Base-by-base conservation (phyloP, 2,797 vertebrate genomes). In the Botia almorhae region DNA sequence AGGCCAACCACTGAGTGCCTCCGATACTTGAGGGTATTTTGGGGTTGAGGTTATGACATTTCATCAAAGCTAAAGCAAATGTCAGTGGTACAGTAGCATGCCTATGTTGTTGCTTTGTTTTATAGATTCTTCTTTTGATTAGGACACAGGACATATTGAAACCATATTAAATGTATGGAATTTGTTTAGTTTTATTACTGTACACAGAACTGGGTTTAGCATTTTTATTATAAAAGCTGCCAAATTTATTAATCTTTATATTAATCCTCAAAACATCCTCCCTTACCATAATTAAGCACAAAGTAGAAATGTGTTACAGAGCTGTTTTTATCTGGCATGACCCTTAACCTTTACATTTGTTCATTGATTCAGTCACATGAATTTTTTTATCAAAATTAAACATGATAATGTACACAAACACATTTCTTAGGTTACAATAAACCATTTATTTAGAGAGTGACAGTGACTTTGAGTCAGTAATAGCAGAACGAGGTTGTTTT, bases 81-180 rank as follows among this genome's bases (percentile, higher is more conserved):
- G 81, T 80, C 76, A 81, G 71, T 85, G 78, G 78, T 46, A 46
- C 43, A 46, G 43, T 84, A 85, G 88, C 83, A 87, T 87, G 83
- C 79, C 69, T 81, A 82, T 81, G 76, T 83, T 84, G 84, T 90
- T 88, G 86, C 87, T 87, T 90, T 87, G 83, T 88, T 87, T 87
- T 84, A 83, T 67, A 72, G 88, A 88, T 63, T 76, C 69, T 75
- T 69, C 88, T 84, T 90, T 86, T 51, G 81, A 84, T 83, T 88
- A 85, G 87, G 87, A 87, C 19, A 55, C 81, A 81, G 80, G 65
- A 84, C 80, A 77, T 76, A 73, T 69, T 83, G 58, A 83, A 74
- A 83, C 17, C 61, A 56, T 85, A 82, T 84, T 83, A 60, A 82
- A 81, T 64, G 23, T 67, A 79, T 69, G 50, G 69, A 78, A 55